phyloP scores from a whole-genome alignment of 2,113 vertebrate species.

The Hemiprocne comata region DNA sequence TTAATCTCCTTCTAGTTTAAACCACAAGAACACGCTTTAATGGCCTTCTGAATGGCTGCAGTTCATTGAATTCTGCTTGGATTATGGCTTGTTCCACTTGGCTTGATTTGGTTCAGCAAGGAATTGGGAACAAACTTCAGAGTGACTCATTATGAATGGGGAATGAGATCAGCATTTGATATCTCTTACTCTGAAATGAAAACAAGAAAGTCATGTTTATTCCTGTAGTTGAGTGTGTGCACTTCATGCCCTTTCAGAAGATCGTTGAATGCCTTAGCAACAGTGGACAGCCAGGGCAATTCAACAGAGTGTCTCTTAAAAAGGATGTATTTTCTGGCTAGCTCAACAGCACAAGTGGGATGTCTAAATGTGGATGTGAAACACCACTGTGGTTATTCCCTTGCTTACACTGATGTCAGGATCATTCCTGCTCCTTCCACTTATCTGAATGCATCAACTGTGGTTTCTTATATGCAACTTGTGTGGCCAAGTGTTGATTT shows the following conservation, averaged over 20 bases:
- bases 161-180: constrained; percentile 20
- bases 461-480: constrained; percentile 44
- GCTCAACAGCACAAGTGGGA: background rate
- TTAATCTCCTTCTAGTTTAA: constrained; percentile 40
- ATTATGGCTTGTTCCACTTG: constrained; percentile 45
- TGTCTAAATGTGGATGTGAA: background rate
- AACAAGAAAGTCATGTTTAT: background rate
- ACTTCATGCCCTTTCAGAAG: background rate
- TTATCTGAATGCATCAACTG: constrained; percentile 9
- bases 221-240: background rate
- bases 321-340: background rate
- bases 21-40: constrained; percentile 18
- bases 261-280: background rate
- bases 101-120: constrained; percentile 22
- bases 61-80: constrained; percentile 41
- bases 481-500: constrained; percentile 54
- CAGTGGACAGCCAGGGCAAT: background rate
- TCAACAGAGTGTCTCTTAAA: background rate
- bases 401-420: background rate
- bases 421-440: constrained; percentile 23
- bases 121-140: constrained; percentile 38
- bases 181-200: background rate
- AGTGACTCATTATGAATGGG: background rate
- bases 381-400: background rate
- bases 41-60: constrained; percentile 25